These are phyloP conservation scores for Palythoa grandiflora DNA, from an alignment of 92 coral and sea anemone species.

Conservation along the genomic window DNA sequence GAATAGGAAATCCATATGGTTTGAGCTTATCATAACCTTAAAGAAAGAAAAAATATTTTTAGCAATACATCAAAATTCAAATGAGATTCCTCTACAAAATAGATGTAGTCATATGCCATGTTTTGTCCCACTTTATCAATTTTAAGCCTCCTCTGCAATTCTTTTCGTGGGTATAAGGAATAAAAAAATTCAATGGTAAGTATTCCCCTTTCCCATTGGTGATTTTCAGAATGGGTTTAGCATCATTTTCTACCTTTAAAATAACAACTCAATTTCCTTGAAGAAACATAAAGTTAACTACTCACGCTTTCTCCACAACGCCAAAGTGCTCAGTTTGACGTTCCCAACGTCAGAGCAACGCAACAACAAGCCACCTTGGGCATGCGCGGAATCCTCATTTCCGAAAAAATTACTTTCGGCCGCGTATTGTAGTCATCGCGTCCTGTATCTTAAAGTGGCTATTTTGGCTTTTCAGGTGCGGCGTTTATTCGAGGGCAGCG, in stretches of 20 bases:
- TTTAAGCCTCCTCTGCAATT: not conserved
- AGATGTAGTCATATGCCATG: not conserved
- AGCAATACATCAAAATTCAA: not conserved
- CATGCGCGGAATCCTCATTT: no score
- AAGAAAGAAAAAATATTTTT: not conserved
- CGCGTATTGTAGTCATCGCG: no score
- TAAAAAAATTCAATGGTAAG: conserved; percentile 6
- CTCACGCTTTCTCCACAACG: no score
- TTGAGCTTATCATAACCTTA: conserved; percentile 28
- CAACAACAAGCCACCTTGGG: no score
- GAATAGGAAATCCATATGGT: not conserved
- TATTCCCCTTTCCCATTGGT: not conserved
- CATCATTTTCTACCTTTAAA: not conserved
- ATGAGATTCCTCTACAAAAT: not conserved
- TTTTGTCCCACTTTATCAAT: not conserved
- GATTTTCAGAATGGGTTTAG: not conserved
- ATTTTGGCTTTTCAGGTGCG: no score
- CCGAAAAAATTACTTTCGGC: no score
- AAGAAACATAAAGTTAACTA: no score
- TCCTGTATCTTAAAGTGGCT: no score
- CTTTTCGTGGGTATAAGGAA: not conserved
- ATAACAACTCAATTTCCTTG: not conserved
- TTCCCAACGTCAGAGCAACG: no score
- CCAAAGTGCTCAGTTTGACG: no score
- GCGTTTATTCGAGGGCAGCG: no score